Evolutionary conservation across 1,140 invertebrate species (phyloP).

Genomic region (Holotrichia oblita): DNA sequence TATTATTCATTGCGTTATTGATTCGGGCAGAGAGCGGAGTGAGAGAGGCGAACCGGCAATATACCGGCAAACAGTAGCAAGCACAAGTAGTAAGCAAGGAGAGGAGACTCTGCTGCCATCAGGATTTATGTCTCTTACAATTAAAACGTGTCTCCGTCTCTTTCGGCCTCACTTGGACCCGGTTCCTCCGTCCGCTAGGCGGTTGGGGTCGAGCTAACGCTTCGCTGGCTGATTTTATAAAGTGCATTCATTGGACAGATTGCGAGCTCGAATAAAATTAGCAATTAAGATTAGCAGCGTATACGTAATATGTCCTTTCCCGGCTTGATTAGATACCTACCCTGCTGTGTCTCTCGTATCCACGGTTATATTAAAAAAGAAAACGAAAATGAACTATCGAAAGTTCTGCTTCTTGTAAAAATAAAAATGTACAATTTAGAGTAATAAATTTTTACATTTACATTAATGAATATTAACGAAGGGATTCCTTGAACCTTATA

Average conservation of each 20-base stretch:
- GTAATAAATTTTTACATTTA: no score
- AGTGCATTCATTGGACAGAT: conserved; percentile 20
- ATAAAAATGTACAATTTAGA: no score
- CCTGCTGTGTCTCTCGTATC: not conserved
- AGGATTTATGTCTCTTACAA: conserved; percentile 13
- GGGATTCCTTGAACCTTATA: not conserved
- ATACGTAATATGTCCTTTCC: conserved; percentile 8
- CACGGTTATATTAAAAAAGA: not conserved
- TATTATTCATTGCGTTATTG: conserved; percentile 36
- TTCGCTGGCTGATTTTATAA: conserved; percentile 16
- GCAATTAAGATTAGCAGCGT: conserved; percentile 7
- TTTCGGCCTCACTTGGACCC: not conserved
- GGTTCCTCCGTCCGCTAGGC: not conserved
- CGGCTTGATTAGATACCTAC: conserved; percentile 6
- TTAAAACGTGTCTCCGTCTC: conserved; percentile 7
- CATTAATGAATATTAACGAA: not conserved
- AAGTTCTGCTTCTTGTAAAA: no score
- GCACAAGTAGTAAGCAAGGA: not conserved
- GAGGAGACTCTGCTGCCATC: not conserved
- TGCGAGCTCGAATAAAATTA: conserved; percentile 20
- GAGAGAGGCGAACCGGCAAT: not conserved
- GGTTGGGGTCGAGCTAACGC: not conserved
- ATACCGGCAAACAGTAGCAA: not conserved
- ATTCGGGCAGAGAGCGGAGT: not conserved
- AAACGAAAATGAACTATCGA: not conserved